Evolutionary conservation across 2,113 vertebrate genomes (phyloP), one percentile per base, ranked within the genome.

Genomic region (Athene cunicularia): DNA sequence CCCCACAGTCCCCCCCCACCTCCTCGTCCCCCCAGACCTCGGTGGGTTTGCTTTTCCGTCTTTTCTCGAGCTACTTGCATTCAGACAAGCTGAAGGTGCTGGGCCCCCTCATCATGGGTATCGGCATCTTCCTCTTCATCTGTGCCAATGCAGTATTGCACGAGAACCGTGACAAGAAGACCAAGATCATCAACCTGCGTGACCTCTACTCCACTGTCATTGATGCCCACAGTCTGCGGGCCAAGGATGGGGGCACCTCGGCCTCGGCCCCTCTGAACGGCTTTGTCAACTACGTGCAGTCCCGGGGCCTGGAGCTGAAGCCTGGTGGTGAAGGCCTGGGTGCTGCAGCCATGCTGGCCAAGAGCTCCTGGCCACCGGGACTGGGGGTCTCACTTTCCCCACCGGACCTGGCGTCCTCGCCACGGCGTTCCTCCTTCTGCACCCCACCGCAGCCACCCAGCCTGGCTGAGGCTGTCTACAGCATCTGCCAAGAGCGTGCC

Each of bases 171-270:
- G 99, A 99, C 98, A 99, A 98, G 95, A 99, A 99, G 98, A 99
- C 99, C 50, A 99, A 99, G 97, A 98, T 99, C 81, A 99, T 99
- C 96, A 99, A 99, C 95, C 97, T 99, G 80, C 98, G 99, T 71
- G 99, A 99, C 97, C 99, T 99, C 94, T 99, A 99, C 96, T 99
- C 99, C 88, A 99, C 99, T 0, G 99, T 99, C 86, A 99, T 99
- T 6, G 99, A 99, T 94, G 98, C 99, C 52, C 99, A 99, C 97
- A 99, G 98, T 83, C 97, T 99, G 32, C 98, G 99, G 35, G 97
- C 99, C 53, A 99, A 99, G 96, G 99, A 99, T 39, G 93, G 97
- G 52, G 91, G 95, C 2, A 89, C 95, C 1, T 92, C 96, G 0
- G 95, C 96, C 5, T 80, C 97, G 8, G 91, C 98, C 0, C 99